phyloP scores from a whole-genome alignment of 2,797 vertebrate genomes.

The Myotis daubentonii region DNA sequence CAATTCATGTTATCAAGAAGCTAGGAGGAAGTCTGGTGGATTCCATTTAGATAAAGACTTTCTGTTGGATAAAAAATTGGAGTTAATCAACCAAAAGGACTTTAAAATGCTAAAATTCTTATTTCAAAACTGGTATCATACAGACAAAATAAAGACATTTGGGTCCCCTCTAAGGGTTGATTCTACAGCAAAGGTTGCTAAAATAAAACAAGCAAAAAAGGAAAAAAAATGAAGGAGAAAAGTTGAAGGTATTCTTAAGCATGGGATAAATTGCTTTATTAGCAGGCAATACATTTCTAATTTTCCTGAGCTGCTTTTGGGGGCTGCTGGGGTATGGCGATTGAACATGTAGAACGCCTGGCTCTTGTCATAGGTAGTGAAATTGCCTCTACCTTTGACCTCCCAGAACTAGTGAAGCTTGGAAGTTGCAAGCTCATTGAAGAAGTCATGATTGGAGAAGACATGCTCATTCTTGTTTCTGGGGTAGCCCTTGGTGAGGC shows the following conservation, averaged over 20 bases:
- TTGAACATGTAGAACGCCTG: slow-evolving; percentile 97
- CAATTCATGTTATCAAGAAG: slow-evolving; percentile 98
- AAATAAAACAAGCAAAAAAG: slow-evolving; percentile 97
- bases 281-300: slow-evolving; percentile 91
- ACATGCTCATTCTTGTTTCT: too few species aligned
- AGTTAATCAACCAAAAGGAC: slow-evolving; percentile 97
- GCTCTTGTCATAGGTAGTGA: too few species aligned
- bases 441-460: slow-evolving; percentile 57
- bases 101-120: slow-evolving; percentile 98
- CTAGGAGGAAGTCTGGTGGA: slow-evolving; percentile 95
- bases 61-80: slow-evolving; percentile 97
- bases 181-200: slow-evolving; percentile 97
- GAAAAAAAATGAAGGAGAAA: slow-evolving; percentile 99
- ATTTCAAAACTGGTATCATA: slow-evolving; percentile 99
- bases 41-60: slow-evolving; percentile 98
- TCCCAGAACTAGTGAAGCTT: too few species aligned
- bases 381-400: too few species aligned
- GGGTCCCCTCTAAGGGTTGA: slow-evolving; percentile 94
- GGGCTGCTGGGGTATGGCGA: slow-evolving; percentile 98
- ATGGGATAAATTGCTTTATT: too few species aligned
- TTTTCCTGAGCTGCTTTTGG: slow-evolving; percentile 98
- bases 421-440: too few species aligned
- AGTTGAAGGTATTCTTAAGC: slow-evolving; percentile 56
- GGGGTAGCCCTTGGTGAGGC: too few species aligned
- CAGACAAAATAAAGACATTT: slow-evolving; percentile 99